These are phyloP conservation scores for Sepioteuthis lessoniana DNA, from an alignment of 2,888 invertebrate genomes.

Conservation along the genomic window DNA sequence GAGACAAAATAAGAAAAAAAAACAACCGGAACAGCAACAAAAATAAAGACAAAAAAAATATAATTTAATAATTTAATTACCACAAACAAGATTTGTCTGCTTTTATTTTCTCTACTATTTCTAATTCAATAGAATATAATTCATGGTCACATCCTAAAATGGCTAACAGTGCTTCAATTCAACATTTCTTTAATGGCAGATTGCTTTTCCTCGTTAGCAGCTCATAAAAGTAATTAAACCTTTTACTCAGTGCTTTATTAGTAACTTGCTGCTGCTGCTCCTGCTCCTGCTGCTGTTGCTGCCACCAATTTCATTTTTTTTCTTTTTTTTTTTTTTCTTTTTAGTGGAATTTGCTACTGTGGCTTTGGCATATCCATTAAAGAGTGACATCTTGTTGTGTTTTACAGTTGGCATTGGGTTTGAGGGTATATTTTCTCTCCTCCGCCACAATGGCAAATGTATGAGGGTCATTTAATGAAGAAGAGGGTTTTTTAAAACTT, in stretches of 20 bases:
- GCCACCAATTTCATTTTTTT: no score
- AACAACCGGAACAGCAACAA: background rate
- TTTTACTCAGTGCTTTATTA: background rate
- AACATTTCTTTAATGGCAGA: background rate
- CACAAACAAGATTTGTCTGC: slow-evolving; percentile 3
- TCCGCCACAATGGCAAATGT: no score
- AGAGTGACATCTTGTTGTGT: background rate
- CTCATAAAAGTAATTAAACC: slow-evolving; percentile 13
- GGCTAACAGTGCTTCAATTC: slow-evolving; percentile 33
- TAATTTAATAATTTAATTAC: background rate
- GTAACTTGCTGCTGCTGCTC: background rate
- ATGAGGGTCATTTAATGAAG: no score
- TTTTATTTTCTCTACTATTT: background rate
- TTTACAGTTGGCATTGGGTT: no score
- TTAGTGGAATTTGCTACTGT: background rate
- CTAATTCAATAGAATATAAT: slow-evolving; percentile 10
- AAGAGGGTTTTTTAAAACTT: no score
- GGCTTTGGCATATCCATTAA: background rate
- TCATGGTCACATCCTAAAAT: slow-evolving; percentile 33
- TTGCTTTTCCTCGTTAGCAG: slow-evolving; percentile 33
- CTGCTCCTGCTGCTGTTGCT: no score
- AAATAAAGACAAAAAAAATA: background rate
- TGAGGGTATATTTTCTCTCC: no score
- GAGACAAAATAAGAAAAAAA: background rate
- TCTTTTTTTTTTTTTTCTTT: no score